Conservation (phyloP, 2,113 vertebrate species). For the Diglossa brunneiventris region DNA sequence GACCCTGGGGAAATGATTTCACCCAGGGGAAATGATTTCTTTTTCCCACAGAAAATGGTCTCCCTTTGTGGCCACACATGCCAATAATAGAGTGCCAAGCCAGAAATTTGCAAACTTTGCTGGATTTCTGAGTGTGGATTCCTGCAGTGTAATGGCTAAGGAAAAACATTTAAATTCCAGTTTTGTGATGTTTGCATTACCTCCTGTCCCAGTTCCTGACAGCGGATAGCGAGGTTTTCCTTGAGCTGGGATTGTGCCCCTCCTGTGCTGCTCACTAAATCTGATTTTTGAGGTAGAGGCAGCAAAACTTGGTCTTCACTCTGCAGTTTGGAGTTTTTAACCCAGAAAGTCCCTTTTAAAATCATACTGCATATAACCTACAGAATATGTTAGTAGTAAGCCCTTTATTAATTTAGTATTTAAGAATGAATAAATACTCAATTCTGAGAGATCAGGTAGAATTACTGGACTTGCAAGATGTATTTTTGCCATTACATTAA, state of each 20-base stretch:
- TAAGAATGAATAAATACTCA: slow-evolving; percentile 58
- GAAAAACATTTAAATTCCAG: neutral
- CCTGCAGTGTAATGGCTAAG: neutral
- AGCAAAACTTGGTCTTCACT: neutral
- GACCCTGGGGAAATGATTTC: no score
- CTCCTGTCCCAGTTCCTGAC: neutral
- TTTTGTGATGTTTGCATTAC: neutral
- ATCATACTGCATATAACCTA: neutral
- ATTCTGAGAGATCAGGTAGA: slow-evolving; percentile 38
- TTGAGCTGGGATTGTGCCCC: neutral
- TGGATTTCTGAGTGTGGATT: neutral
- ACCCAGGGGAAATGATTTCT: no score
- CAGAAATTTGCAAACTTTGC: no score
- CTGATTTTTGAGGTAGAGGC: neutral
- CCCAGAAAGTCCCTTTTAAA: neutral
- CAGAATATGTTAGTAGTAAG: neutral
- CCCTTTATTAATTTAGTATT: slow-evolving; percentile 52
- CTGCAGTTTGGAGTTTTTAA: neutral
- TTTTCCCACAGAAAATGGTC: no score
- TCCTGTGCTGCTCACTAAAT: neutral
- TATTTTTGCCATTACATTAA: slow-evolving; percentile 41
- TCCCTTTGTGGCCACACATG: no score
- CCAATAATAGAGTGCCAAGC: no score
- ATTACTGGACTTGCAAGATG: slow-evolving; percentile 31
- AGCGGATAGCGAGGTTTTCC: neutral